Conservation (phyloP, 2,797 vertebrate genomes). For the Sitta carolinensis region DNA sequence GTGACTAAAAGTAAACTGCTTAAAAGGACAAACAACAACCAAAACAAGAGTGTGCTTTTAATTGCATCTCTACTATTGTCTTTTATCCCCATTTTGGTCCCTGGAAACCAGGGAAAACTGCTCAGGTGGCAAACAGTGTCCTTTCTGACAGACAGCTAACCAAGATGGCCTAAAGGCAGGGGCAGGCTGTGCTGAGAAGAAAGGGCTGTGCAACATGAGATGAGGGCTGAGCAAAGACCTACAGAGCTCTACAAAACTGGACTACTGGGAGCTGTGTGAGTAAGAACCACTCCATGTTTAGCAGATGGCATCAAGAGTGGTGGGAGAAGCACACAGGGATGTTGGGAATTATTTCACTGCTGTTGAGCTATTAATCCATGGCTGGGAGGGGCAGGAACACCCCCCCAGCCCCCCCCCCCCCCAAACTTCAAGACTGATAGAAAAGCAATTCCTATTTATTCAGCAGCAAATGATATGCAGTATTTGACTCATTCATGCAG, state of each 20-base stretch:
- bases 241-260: not conserved
- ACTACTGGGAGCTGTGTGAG: accelerated
- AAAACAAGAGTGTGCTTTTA: not conserved
- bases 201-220: not conserved
- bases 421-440: not conserved
- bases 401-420: too few species aligned
- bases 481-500: not conserved
- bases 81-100: not conserved
- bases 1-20: not conserved
- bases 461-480: not conserved
- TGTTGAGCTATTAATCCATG: not conserved
- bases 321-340: not conserved
- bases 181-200: not conserved
- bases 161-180: not conserved
- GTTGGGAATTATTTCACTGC: not conserved
- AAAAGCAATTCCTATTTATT: not conserved
- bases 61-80: not conserved
- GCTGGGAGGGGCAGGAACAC: accelerated
- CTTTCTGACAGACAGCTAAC: not conserved
- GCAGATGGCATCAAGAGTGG: not conserved
- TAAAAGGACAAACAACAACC: not conserved
- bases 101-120: not conserved
- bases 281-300: accelerated
- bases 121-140: not conserved
- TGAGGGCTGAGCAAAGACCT: not conserved